phyloP scores from a whole-genome alignment of 2,113 vertebrate genomes.

The Amia ocellicauda region DNA sequence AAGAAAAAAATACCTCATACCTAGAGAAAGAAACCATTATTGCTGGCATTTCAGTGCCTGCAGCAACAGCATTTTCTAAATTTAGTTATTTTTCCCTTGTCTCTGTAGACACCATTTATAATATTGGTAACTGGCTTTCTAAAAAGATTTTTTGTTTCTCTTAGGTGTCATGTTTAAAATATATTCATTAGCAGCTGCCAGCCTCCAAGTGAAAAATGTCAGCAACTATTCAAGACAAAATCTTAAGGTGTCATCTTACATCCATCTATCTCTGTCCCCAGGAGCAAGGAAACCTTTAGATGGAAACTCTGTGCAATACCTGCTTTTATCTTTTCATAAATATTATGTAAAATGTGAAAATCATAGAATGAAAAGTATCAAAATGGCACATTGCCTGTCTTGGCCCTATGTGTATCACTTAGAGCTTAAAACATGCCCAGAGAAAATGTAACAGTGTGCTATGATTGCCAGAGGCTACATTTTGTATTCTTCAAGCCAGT shows the following conservation, averaged over 20 bases:
- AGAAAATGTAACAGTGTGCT: neutral
- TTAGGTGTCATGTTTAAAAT: slow-evolving; percentile 52
- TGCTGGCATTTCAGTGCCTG: neutral
- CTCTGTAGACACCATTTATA: neutral
- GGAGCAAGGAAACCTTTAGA: slow-evolving; percentile 48
- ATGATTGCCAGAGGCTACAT: slow-evolving; percentile 4
- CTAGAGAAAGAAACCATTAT: neutral
- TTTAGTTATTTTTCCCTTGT: slow-evolving; percentile 4
- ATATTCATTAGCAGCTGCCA: slow-evolving; percentile 62
- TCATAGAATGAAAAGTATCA: neutral
- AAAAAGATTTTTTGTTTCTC: slow-evolving; percentile 30
- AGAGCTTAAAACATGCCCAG: neutral
- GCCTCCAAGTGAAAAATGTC: slow-evolving; percentile 41
- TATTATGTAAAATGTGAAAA: slow-evolving; percentile 11
- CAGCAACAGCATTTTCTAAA: slow-evolving; percentile 24
- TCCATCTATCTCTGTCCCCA: slow-evolving; percentile 58
- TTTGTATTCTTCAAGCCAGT: neutral
- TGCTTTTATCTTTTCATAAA: slow-evolving; percentile 44
- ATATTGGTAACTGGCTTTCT: neutral
- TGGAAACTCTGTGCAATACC: slow-evolving; percentile 34
- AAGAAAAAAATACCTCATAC: slow-evolving; percentile 8
- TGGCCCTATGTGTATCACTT: neutral
- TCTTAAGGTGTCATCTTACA: slow-evolving; percentile 57
- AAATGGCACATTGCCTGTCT: neutral
- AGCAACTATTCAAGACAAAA: slow-evolving; percentile 50